These are phyloP conservation scores for Leptogaster cylindrica DNA, from an alignment of 2,888 invertebrate species.

Conservation along the genomic window DNA sequence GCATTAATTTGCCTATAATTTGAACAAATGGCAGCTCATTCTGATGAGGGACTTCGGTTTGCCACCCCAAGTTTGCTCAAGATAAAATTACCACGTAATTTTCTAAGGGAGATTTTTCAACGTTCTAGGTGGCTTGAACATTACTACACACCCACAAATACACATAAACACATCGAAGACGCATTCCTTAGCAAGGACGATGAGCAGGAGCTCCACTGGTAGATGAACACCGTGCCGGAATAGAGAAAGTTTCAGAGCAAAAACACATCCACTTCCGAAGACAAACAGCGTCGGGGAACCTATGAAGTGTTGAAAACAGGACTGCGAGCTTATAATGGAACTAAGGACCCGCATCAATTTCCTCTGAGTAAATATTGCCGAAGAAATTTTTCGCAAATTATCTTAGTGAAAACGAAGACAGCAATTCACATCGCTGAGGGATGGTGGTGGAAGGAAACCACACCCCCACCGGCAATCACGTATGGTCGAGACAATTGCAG, in stretches of 20 bases:
- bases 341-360: constrained; percentile 36
- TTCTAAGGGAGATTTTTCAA: constrained; percentile 15
- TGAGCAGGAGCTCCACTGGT: background rate
- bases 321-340: constrained; percentile 30
- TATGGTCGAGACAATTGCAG: constrained; percentile 9
- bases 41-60: background rate
- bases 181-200: background rate
- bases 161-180: background rate
- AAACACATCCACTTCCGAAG: background rate
- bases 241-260: background rate
- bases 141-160: background rate
- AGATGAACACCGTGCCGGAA: background rate
- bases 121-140: background rate
- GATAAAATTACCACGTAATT: constrained; percentile 35
- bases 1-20: constrained; percentile 25
- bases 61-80: constrained; percentile 2
- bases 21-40: constrained; percentile 31
- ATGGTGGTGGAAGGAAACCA: background rate
- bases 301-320: constrained; percentile 33
- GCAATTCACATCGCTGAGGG: background rate
- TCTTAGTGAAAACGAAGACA: constrained; percentile 27
- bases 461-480: background rate
- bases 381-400: constrained; percentile 37
- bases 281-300: constrained; percentile 25
- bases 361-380: constrained; percentile 36